Percentiles rank a stretch among this genome's conserved stretches.
phyloP scores from a whole-genome alignment of 92 coral and sea anemone species.

The Ricordea florida region DNA sequence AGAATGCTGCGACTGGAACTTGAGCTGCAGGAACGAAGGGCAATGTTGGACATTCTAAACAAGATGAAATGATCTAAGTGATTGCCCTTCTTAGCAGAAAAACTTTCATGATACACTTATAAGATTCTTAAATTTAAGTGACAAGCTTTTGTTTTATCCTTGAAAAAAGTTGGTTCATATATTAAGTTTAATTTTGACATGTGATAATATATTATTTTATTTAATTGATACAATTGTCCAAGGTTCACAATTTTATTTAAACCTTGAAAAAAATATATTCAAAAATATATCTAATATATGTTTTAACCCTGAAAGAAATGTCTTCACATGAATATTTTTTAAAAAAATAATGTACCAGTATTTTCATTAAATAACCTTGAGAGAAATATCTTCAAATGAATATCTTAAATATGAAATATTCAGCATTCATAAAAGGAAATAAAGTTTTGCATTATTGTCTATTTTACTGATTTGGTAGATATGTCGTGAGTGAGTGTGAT shows the following conservation, averaged over 20 bases:
- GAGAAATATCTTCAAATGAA: constrained; percentile 10
- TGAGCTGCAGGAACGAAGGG: constrained; percentile 47
- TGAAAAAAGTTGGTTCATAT: no score
- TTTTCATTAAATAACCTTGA: constrained; percentile 1
- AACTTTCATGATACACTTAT: constrained; percentile 3
- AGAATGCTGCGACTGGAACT: not conserved
- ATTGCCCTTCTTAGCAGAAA: not conserved
- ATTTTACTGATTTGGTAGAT: no score
- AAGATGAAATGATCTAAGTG: not conserved
- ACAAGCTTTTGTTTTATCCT: no score
- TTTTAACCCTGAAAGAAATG: not conserved
- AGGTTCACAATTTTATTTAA: no score
- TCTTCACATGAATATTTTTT: no score
- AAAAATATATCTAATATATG: not conserved
- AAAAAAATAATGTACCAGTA: not conserved
- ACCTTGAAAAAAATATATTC: not conserved
- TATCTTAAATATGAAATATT: constrained; percentile 9
- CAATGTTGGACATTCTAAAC: constrained; percentile 9
- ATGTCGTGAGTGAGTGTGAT: no score
- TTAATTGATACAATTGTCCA: no score
- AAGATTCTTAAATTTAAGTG: not conserved
- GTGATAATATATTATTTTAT: no score
- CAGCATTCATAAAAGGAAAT: no score
- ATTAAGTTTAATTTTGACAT: no score
- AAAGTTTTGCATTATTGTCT: no score